Conservation (phyloP, 2,797 vertebrate species). For the Alfaro cultratus region DNA sequence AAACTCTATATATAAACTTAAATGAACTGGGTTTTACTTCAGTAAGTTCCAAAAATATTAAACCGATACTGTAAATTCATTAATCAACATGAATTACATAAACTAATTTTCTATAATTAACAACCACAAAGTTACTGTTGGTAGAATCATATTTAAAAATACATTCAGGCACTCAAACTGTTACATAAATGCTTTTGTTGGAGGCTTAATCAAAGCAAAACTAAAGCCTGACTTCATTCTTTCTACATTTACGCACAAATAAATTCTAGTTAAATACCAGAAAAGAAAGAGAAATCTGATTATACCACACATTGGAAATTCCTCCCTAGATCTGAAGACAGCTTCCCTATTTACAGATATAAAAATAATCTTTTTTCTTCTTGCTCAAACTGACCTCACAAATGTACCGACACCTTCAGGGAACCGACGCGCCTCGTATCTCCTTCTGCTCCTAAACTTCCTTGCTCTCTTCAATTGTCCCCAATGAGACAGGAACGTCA, state of each 20-base stretch:
- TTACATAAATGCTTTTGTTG: too few species aligned
- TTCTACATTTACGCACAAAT: background rate
- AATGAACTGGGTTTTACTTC: background rate
- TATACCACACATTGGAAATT: background rate
- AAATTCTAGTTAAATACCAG: background rate
- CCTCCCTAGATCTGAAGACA: slow-evolving; percentile 10
- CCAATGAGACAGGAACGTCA: background rate
- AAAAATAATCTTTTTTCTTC: background rate
- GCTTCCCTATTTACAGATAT: slow-evolving; percentile 16
- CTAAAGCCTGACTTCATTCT: background rate
- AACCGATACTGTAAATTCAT: background rate
- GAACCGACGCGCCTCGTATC: background rate
- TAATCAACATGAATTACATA: background rate
- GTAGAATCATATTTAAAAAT: background rate
- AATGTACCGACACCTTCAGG: background rate
- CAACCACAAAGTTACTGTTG: background rate
- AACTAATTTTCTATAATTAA: background rate
- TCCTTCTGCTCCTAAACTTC: background rate
- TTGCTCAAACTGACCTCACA: background rate
- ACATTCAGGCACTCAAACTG: background rate
- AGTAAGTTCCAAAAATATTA: background rate
- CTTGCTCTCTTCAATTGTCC: slow-evolving; percentile 12
- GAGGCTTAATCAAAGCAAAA: background rate
- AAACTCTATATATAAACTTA: background rate
- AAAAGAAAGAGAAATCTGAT: slow-evolving; percentile 19